Evolutionary conservation across 2,797 vertebrate species (phyloP).

Genomic region (Acomys russatus): DNA sequence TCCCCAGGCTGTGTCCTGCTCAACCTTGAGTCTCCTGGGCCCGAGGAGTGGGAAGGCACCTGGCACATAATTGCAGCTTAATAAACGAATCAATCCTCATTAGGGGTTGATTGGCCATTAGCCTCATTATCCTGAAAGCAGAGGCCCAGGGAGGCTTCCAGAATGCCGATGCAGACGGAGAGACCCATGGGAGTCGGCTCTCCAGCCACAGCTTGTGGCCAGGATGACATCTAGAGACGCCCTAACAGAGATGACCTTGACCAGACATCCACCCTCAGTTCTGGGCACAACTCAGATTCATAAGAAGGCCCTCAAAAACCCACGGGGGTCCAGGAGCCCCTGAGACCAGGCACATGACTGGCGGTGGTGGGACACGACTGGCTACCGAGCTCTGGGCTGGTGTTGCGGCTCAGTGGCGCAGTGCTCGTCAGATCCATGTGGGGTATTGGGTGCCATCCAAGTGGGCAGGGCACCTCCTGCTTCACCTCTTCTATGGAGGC

Average conservation of each 20-base stretch:
- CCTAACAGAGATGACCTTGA: not conserved
- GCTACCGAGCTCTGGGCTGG: not conserved
- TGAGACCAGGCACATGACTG: not conserved
- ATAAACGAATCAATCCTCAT: conserved; percentile 80
- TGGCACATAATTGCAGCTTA: conserved; percentile 73
- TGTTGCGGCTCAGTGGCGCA: not conserved
- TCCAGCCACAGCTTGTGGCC: not conserved
- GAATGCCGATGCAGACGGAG: not conserved
- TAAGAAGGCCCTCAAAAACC: not conserved
- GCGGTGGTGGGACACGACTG: accelerated
- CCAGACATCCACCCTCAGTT: not conserved
- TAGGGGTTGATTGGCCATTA: conserved; percentile 79
- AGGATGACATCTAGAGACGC: not conserved
- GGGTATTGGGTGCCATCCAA: not conserved
- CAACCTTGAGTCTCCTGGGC: conserved; percentile 77
- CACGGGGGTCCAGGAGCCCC: accelerated
- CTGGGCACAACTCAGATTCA: no score
- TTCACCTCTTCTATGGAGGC: not conserved
- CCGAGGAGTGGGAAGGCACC: conserved; percentile 37
- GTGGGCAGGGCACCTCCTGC: not conserved
- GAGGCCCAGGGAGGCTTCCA: conserved; percentile 62
- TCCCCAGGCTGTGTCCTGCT: not conserved
- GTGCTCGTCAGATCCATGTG: no score
- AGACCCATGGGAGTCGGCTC: not conserved
- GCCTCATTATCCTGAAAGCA: conserved; percentile 65